phyloP scores from a whole-genome alignment of 92 coral and sea anemone species.

The Porites rus region DNA sequence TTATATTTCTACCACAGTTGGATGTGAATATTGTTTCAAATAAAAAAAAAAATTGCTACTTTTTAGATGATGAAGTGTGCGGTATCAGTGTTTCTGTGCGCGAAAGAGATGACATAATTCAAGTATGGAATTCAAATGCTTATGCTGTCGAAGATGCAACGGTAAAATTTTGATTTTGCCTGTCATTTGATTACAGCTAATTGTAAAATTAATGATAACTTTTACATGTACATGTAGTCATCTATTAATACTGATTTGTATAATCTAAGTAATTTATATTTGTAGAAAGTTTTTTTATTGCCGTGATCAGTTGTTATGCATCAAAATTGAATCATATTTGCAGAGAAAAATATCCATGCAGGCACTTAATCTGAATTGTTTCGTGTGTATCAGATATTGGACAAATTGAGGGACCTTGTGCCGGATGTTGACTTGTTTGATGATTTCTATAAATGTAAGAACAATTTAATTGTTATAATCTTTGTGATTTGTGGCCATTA shows the following conservation, averaged over 20 bases:
- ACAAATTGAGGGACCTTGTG: conserved; percentile 77
- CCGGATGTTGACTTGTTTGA: conserved; percentile 86
- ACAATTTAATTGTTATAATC: background rate
- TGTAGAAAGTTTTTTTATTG: too few relatives aligned
- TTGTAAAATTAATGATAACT: too few relatives aligned
- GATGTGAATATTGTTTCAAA: too few relatives aligned
- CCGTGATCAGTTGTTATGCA: too few relatives aligned
- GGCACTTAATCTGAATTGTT: background rate
- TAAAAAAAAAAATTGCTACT: background rate
- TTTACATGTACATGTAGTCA: too few relatives aligned
- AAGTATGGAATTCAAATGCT: conserved; percentile 96
- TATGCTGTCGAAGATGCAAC: conserved; percentile 60
- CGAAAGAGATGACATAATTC: conserved; percentile 97
- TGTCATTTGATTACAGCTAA: too few relatives aligned
- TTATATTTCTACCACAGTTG: too few relatives aligned
- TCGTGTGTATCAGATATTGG: conserved; percentile 65
- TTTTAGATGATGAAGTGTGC: conserved; percentile 91
- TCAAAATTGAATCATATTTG: too few relatives aligned
- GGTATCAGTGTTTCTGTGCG: conserved; percentile 96
- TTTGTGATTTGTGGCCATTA: background rate
- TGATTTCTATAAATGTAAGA: conserved; percentile 93
- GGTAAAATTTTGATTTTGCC: conserved; percentile 40
- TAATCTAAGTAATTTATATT: too few relatives aligned
- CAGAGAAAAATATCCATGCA: too few relatives aligned
- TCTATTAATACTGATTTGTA: too few relatives aligned